phyloP scores from a whole-genome alignment of 2,797 vertebrate species.

The Enteromius afrohamiltoni region DNA sequence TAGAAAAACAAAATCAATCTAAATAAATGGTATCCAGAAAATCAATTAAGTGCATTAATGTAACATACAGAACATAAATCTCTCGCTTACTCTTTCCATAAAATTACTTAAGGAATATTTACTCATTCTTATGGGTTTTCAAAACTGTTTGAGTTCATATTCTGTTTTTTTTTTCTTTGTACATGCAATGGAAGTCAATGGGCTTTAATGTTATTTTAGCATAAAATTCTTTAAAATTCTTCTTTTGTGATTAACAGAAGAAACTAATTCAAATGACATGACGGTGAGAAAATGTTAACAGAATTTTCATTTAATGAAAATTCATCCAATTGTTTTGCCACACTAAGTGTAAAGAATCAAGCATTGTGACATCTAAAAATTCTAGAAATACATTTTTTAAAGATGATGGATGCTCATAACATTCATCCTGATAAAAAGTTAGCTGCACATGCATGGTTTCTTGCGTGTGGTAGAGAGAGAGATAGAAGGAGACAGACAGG shows the following conservation, averaged over 20 bases:
- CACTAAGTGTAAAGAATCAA: not conserved
- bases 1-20: not conserved
- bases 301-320: not conserved
- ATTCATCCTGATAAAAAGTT: not conserved
- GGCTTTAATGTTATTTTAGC: not conserved
- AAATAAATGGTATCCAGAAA: not conserved
- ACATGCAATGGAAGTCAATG: not conserved
- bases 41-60: not conserved
- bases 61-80: not conserved
- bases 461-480: conserved; percentile 1
- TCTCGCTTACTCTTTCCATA: not conserved
- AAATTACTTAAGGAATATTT: not conserved
- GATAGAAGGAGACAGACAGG: conserved; percentile 28
- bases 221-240: not conserved
- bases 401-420: conserved; percentile 7
- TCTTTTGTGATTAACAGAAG: not conserved
- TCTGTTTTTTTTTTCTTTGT: not conserved
- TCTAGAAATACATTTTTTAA: not conserved
- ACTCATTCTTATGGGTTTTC: not conserved
- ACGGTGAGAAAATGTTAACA: not conserved
- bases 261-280: not conserved
- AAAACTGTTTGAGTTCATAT: not conserved
- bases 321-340: not conserved
- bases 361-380: not conserved
- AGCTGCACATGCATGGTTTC: conserved; percentile 1